These are phyloP conservation scores for Microplitis mediator DNA, from an alignment of 1,140 invertebrate species.

Conservation along the genomic window DNA sequence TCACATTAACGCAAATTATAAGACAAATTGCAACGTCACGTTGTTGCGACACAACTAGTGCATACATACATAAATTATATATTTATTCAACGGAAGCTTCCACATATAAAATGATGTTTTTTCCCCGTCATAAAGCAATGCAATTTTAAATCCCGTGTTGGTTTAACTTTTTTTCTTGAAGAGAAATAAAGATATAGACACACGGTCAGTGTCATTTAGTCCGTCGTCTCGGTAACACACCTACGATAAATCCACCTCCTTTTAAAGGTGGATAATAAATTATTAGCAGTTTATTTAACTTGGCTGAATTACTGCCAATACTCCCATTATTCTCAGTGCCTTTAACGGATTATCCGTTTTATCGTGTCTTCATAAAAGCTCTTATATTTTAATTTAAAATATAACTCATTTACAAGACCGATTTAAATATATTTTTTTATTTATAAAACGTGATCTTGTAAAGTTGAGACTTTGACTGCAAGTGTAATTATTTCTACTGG, in stretches of 20 bases:
- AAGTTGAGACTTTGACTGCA: not conserved
- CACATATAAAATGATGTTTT: not conserved
- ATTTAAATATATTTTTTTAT: too few relatives aligned
- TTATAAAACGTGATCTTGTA: too few relatives aligned
- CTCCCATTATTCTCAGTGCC: not conserved
- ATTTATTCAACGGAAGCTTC: too few relatives aligned
- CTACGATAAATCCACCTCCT: conserved; percentile 4
- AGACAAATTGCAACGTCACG: too few relatives aligned
- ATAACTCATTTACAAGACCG: too few relatives aligned
- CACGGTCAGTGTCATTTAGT: conserved; percentile 18
- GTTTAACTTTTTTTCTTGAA: not conserved
- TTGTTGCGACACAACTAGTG: too few relatives aligned
- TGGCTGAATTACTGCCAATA: not conserved
- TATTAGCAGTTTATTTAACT: not conserved
- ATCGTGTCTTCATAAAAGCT: too few relatives aligned
- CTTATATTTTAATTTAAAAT: too few relatives aligned
- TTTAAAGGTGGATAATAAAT: not conserved
- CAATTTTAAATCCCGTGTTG: not conserved
- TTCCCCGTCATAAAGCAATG: not conserved
- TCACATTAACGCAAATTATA: too few relatives aligned
- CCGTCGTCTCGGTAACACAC: not conserved
- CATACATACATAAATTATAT: too few relatives aligned
- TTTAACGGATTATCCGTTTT: not conserved
- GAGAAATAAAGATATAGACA: not conserved
- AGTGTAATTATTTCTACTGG: not conserved